A percentile compares a stretch with the other conserved stretches of the same genome.
Conservation (phyloP, 1,140 invertebrate genomes). For the Pseudomyrmex gracilis region DNA sequence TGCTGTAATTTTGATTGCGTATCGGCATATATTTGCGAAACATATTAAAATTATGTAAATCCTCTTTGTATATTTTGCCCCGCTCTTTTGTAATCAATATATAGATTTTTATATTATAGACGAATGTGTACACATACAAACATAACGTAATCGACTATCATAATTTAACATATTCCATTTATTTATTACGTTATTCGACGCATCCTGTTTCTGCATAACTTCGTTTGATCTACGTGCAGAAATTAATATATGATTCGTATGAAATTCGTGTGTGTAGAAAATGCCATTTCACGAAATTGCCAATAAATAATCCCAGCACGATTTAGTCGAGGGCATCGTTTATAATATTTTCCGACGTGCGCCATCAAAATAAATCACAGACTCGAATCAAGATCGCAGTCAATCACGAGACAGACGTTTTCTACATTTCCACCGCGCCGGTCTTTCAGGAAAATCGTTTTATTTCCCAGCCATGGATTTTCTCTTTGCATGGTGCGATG, state of each 20-base stretch:
- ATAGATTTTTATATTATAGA: conserved; percentile 19
- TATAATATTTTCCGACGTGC: conserved; percentile 54
- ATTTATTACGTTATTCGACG: conserved; percentile 49
- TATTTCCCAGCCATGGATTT: conserved; percentile 36
- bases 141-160: conserved; percentile 30
- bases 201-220: conserved; percentile 37
- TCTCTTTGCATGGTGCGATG: conserved; percentile 45
- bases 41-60: conserved; percentile 34
- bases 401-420: conserved; percentile 43
- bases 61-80: conserved; percentile 8
- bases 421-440: conserved; percentile 34
- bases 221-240: conserved; percentile 45
- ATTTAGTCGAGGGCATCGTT: conserved; percentile 43
- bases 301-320: conserved; percentile 48
- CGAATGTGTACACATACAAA: background rate
- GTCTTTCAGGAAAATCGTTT: conserved; percentile 37
- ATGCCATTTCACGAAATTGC: conserved; percentile 45
- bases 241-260: conserved; percentile 51
- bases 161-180: conserved; percentile 47
- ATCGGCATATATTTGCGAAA: background rate
- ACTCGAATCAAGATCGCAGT: conserved; percentile 56
- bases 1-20: conserved; percentile 31
- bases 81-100: conserved; percentile 42
- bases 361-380: conserved; percentile 54
- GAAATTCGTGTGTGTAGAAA: conserved; percentile 19